Evolutionary conservation across 2,888 invertebrate species (phyloP).

Genomic region (Bombylius discolor): DNA sequence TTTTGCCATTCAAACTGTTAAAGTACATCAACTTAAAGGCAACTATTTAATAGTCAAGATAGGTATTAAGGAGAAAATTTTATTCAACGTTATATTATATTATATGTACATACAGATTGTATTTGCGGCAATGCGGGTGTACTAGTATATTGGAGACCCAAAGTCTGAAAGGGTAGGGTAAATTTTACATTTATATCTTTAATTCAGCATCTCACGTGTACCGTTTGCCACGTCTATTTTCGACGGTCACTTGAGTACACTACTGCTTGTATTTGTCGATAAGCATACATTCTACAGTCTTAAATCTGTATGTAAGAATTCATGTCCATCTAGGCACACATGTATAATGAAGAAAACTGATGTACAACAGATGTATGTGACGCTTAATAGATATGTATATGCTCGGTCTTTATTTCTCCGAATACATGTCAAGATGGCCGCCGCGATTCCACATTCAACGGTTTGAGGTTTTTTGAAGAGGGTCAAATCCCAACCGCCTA

Average conservation of each 20-base stretch:
- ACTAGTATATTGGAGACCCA: neutral
- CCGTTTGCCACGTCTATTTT: conserved; percentile 10
- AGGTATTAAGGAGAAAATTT: too few relatives aligned
- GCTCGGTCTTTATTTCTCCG: conserved; percentile 2
- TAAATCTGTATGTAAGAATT: conserved; percentile 11
- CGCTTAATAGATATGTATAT: too few relatives aligned
- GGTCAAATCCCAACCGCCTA: conserved; percentile 12
- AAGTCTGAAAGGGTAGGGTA: neutral
- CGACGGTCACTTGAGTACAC: conserved; percentile 14
- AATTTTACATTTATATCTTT: conserved; percentile 8
- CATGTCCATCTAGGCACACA: conserved; percentile 1
- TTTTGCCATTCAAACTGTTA: too few relatives aligned
- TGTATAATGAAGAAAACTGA: neutral
- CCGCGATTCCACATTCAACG: conserved; percentile 12
- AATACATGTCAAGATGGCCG: conserved; percentile 15
- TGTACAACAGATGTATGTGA: neutral
- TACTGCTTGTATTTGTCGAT: conserved; percentile 12
- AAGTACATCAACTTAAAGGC: too few relatives aligned
- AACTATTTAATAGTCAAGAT: too few relatives aligned
- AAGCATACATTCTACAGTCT: conserved; percentile 11
- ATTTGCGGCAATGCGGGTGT: neutral
- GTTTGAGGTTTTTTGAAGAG: conserved; percentile 13
- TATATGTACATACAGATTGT: too few relatives aligned
- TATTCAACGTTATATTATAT: too few relatives aligned
- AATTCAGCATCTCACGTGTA: conserved; percentile 11